Conservation (phyloP, 2,888 invertebrate genomes). For the Apamea anceps region DNA sequence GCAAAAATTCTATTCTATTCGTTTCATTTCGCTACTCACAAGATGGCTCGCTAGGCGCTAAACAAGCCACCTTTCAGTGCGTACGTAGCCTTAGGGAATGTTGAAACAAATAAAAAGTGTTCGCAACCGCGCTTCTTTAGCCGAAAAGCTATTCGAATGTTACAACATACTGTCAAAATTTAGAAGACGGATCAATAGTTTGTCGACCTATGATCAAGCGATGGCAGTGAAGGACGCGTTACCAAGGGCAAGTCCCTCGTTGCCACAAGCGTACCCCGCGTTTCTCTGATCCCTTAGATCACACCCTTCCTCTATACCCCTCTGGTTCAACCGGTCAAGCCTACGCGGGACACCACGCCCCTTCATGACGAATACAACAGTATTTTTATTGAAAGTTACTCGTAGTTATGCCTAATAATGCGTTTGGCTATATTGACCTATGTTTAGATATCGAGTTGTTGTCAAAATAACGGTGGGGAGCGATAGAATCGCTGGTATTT, state of each 20-base stretch:
- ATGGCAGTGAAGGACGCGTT: slow-evolving; percentile 23
- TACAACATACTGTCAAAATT: slow-evolving; percentile 12
- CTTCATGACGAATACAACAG: slow-evolving; percentile 5
- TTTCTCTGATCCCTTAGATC: slow-evolving; percentile 23
- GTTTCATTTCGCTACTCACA: background rate
- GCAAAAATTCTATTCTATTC: background rate
- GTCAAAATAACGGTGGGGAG: slow-evolving; percentile 4
- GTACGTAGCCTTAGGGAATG: background rate
- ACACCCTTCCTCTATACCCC: slow-evolving; percentile 49
- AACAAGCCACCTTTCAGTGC: background rate
- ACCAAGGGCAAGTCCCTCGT: slow-evolving; percentile 38
- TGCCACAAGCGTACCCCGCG: slow-evolving; percentile 24
- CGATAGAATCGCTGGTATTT: background rate
- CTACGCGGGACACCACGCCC: slow-evolving; percentile 37
- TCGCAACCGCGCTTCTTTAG: background rate
- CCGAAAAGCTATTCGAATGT: background rate
- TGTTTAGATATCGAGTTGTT: background rate
- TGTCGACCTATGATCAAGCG: slow-evolving; percentile 35
- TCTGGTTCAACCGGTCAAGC: slow-evolving; percentile 45
- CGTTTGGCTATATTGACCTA: slow-evolving; percentile 16
- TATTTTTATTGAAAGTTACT: slow-evolving; percentile 37
- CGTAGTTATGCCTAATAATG: background rate
- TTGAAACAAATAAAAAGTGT: background rate
- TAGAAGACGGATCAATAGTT: slow-evolving; percentile 37
- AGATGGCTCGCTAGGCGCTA: background rate